Base-by-base conservation (phyloP, 2,888 invertebrate species). In the Euproctis similis region DNA sequence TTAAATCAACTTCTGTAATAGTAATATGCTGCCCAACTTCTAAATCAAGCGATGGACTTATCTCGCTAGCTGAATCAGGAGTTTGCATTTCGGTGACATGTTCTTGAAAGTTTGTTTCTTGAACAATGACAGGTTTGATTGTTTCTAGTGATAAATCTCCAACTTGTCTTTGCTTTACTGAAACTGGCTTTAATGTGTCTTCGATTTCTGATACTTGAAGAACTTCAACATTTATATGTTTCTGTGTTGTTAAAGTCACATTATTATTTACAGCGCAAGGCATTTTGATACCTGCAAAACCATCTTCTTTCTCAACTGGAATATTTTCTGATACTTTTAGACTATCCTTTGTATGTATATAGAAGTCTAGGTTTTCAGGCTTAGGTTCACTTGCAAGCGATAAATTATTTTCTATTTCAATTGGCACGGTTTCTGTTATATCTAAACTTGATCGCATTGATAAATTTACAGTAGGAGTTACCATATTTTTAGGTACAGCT, bases 91-190 rank as follows among this genome's bases (percentile, higher is more conserved):
- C 57, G 38, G 60, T 54, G 13, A 57, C 47, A 18, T 38, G 55
- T 53, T 88, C 87, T 46, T 80, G 81, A 23, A 67, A 55, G 34
- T 77, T 70, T 14, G 84, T 62, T 71, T 88, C 86, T 16, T 70
- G 86, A 1, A 88, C 53, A 30, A 51, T 32, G 23, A 76, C 32
- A 9, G 73, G 49, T 42, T 54, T 63, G 1, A 53, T 37, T 8
- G 60, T 32, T 38, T 72, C 64, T 36, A 70, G 24, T 14, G 26
- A 46, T 24, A 66, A 23, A 17, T 57, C 44, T 11, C 54, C 50
- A 10, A 47, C 39, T 47, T 62, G 50, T 34, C 53, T 38, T 28
- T 49, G 58, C 8, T 30, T 26, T 14, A 26, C 32, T 12, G 37
- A 38, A 25, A 30, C 14, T n/a, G 42, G 32, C 6, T 47, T 33